Evolutionary conservation across 2,888 invertebrate genomes (phyloP), one percentile per base, ranked within the genome.

Genomic region (Drosophila heteroneura): DNA sequence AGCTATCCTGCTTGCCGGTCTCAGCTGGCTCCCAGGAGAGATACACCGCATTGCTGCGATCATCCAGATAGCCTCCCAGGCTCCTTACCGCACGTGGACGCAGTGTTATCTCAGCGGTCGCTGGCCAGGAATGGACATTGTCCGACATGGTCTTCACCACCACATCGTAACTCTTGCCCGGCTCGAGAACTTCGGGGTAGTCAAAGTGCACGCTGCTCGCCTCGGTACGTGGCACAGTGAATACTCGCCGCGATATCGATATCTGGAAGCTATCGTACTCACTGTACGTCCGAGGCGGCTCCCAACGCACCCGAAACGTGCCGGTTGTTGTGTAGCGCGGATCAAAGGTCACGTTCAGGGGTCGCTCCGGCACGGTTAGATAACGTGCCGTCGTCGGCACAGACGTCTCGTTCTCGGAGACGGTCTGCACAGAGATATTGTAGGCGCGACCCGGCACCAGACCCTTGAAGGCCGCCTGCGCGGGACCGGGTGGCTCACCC

Each of bases 241-340:
- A 94, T 37, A 56, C 47, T 76, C 96, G 95, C 28, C 96, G 95
- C 14, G 95, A 94, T 82, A 97, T 94, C 32, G 97, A 96, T 84
- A 98, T 96, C 93, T 98, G 97, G 94, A 98, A 98, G 93, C 97
- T 97, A 93, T 98, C 98, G 94, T 98, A 98, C 94, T 98, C 98
- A 92, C 97, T 96, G 92, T 86, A 94, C 91, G 97, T 97, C 81
- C 95, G 95, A 1, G 98, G 98, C 60, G 97, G 96, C 92, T 97
- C 96, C 98, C 98, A 98, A 56, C 95, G 94, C 33, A 98, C 97
- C 60, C 95, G 95, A 93, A 98, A 97, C 51, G 97, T 95, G 83
- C 95, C 95, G 75, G 97, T 96, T n/a, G 96, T 95, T 80, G 97
- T 95, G 39, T 95, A 95, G 33, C 94, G 94, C 79, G 95, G 95